Evolutionary conservation across 2,113 vertebrate genomes (phyloP).

Genomic region (Rhynchomys soricoides): DNA sequence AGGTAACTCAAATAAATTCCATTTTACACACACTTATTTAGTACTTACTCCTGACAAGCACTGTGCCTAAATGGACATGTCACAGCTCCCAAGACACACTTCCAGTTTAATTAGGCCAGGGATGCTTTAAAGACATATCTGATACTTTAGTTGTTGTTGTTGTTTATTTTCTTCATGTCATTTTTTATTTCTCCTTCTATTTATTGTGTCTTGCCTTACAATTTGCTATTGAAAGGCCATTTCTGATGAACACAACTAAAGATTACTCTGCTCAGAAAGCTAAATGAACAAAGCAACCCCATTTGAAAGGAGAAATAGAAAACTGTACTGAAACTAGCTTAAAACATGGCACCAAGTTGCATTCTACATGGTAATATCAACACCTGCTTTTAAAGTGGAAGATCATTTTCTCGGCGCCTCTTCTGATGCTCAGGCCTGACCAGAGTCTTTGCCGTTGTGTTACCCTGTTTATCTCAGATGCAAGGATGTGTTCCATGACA

Average conservation of each 20-base stretch:
- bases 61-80: neutral
- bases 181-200: neutral
- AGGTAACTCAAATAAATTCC: neutral
- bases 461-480: slow-evolving; percentile 25
- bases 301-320: neutral
- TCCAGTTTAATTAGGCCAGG: neutral
- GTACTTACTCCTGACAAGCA: neutral
- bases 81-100: neutral
- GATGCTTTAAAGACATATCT: neutral
- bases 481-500: neutral
- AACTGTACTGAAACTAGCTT: neutral
- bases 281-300: neutral
- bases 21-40: neutral
- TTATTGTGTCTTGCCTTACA: neutral
- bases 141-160: neutral
- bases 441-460: neutral
- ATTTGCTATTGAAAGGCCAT: neutral
- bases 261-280: neutral
- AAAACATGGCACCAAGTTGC: neutral
- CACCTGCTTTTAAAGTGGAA: neutral
- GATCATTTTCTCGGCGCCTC: neutral
- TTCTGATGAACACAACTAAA: neutral
- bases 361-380: neutral
- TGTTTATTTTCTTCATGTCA: neutral
- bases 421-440: neutral